Conservation (phyloP, 2,888 invertebrate genomes). For the Drosophila niveifrons region DNA sequence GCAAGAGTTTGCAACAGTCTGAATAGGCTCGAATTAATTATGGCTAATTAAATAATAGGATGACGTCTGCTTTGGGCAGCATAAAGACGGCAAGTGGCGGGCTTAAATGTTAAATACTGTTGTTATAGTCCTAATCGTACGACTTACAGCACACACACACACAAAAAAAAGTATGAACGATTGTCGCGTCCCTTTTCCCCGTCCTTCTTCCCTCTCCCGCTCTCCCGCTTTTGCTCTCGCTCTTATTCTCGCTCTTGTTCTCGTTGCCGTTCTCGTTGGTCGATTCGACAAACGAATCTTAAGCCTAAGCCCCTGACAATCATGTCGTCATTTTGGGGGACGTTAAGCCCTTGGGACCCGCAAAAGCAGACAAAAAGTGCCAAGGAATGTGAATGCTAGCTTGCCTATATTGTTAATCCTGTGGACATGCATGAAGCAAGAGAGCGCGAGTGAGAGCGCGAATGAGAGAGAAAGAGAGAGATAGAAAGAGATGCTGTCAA, state of each 20-base stretch:
- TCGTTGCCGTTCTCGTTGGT: neutral
- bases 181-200: neutral
- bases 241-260: no score
- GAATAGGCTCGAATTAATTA: neutral
- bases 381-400: conserved; percentile 24
- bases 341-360: conserved; percentile 5
- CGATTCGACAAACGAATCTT: conserved; percentile 7
- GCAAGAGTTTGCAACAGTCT: neutral
- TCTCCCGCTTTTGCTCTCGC: no score
- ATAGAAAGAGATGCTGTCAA: neutral
- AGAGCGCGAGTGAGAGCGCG: no score
- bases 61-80: conserved; percentile 1
- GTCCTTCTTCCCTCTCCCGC: no score
- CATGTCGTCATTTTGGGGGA: conserved; percentile 30
- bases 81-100: conserved; percentile 4
- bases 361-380: conserved; percentile 6
- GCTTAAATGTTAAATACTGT: conserved; percentile 9
- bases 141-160: conserved; percentile 3
- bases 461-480: neutral
- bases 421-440: neutral
- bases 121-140: conserved; percentile 10
- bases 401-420: conserved; percentile 26
- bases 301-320: conserved; percentile 21
- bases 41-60: conserved; percentile 13
- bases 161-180: conserved; percentile 1